Evolutionary conservation across 2,797 vertebrate species (phyloP), one percentile per base, ranked within the genome.

Genomic region (Basileuterus tristriatus): DNA sequence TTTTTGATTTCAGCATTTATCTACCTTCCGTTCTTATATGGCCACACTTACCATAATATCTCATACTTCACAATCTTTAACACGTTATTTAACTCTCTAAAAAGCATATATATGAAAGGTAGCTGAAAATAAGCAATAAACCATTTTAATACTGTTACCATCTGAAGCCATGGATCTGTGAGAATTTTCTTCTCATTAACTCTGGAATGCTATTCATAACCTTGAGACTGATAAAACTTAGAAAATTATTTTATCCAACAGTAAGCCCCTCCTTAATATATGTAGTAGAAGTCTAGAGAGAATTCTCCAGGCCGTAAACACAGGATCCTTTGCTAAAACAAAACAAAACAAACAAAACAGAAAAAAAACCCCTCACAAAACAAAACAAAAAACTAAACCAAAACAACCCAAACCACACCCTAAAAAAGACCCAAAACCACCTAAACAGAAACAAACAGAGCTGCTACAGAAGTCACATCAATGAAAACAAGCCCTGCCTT

Each of bases 1-100:
- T 67, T 93, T 89, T 85, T 93, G 46, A 93, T 92, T 96, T 84
- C 68, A 77, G 60, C 74, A 88, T 94, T 94, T 96, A 84, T 96
- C 78, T 90, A 46, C 84, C 81, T 92, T 82, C 75, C 69, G 68
- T 92, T 89, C 44, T 85, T 89, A 74, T 77, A 77, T 18, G 41
- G 71, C 83, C 64, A 76, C 49, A 15, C 60, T 92, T 94, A 67
- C 52, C 56, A 63, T 60, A 87, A 39, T 79, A 93, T 80, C 80
- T 92, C 74, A 84, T 70, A 87, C 49, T 88, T 90, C 83, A 84
- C 83, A 79, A 89, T 84, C 78, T 87, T 92, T 80, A 95, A 75
- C 64, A 70, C 27, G 27, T 81, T 89, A 85, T 85, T 95, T 95
- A 89, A 79, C 41, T 70, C 67, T 81, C 60, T 16, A 58, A 75